Conservation (phyloP, 2,797 vertebrate genomes). For the Zalophus californianus region DNA sequence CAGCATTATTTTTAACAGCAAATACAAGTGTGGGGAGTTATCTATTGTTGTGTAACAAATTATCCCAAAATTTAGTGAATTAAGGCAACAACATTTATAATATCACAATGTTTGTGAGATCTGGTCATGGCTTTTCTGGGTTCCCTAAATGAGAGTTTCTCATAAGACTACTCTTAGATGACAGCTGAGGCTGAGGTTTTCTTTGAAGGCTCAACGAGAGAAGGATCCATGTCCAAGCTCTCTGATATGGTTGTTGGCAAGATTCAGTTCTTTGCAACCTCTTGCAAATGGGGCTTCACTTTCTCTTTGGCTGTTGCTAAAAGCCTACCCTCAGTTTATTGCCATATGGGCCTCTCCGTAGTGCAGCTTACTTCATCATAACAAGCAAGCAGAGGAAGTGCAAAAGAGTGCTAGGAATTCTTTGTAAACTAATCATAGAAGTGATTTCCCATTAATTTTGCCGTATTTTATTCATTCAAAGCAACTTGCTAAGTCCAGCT, state of each 20-base stretch:
- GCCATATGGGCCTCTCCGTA: neutral
- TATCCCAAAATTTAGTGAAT: neutral
- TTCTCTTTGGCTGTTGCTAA: neutral
- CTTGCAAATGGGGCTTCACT: neutral
- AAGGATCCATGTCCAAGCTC: neutral
- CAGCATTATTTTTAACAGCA: neutral
- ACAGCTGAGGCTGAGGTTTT: neutral
- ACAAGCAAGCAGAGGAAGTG: neutral
- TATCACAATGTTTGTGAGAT: neutral
- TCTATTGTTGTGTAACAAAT: neutral
- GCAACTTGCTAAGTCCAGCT: neutral
- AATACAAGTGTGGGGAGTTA: neutral
- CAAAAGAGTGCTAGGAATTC: neutral
- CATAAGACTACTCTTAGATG: neutral
- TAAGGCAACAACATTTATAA: neutral
- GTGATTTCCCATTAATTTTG: neutral
- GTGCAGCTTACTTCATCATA: neutral
- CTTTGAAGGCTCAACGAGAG: neutral
- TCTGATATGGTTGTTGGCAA: neutral
- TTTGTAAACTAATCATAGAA: neutral
- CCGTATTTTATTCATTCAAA: neutral
- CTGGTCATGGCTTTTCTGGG: neutral
- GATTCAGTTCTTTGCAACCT: neutral
- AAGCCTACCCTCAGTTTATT: neutral
- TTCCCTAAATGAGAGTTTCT: neutral